Evolutionary conservation across 2,888 invertebrate species (phyloP), one percentile per base, ranked within the genome.

Genomic region (Philhelius pedissequus): DNA sequence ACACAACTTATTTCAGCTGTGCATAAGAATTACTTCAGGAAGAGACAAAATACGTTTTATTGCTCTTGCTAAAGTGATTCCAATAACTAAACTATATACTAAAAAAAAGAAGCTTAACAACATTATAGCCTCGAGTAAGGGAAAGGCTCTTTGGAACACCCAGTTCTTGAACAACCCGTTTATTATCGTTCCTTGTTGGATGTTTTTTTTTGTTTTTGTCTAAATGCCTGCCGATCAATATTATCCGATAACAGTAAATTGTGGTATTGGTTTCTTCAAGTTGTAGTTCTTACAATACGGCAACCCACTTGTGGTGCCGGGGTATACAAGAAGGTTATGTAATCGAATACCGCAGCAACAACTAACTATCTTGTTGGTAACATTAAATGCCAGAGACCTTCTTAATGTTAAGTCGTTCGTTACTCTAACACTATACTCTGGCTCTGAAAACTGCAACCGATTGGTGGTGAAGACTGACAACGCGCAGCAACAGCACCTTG

Each of bases 241-340:
- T 70, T 70, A 79, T 9, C 66, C 84, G 84, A 84, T 84, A 84
- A 80, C 75, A 84, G 84, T 84, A 80, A 84, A 84, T 84, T 84
- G 84, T 84, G 45, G 84, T 71, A 84, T 70, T 69, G 74, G 64
- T 69, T 69, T 50, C 52, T 75, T 22, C n/a, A 35, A 27, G 43
- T 43, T 62, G 64, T 45, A 43, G 69, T 71, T 79, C 74, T 62
- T 11, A 27, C 30, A n/a, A n/a, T 32, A 27, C 18, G 66, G 56
- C 74, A 48, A 68, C 25, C 64, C 71, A 81, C 58, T 70, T 40
- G 66, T 20, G 13, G 58, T 40, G 38, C 38, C n/a, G 62, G 50
- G 20, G 18, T 11, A n/a, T n/a, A 15, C 38, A 43, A 58, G 48
- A 56, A 64, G 64, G 69, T 83, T 83, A 83, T 79, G 79, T 70